Base-by-base conservation (phyloP, 2,888 invertebrate genomes). In the Chloromyia formosa region DNA sequence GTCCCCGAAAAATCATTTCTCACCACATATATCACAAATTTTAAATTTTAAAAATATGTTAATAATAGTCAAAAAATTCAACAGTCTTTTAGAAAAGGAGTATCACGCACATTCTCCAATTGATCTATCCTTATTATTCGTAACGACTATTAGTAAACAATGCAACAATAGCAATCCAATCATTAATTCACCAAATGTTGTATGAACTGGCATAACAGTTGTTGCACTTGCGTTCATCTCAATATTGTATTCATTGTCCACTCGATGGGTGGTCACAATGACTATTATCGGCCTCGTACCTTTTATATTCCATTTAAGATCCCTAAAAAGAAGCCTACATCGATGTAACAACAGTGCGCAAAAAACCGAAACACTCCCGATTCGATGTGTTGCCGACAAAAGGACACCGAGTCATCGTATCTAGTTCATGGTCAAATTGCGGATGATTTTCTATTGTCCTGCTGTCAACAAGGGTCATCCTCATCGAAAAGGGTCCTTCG, bases 401-500 rank as follows among this genome's bases (percentile, higher is more conserved):
- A 49, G 53, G 73, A 73, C 69, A 53, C 40, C 14, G 14, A 75
- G 71, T 75, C 75, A 75, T 75, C 62, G 49, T 22, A 53, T 64
- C 16, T 75, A 71, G 71, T 75, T 75, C 71, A 71, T 53, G 62
- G 53, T 71, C 71, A 75, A 75, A 75, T 75, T 75, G 75, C 58
- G 71, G 75, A 69, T 71, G 71, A 71, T 75, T 75, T 62, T 27
- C 71, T 71, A 61, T 75, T 75, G 71, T 75, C 53, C 60, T 53
- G 71, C 75, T 75, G 75, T 75, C 75, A 75, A 75, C 75, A 71
- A 75, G 75, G 61, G 71, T 53, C 45, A 60, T 72, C 72, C 27
- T 72, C 45, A 45, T 40, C 35, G 27, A 12, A 68, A 68, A 45
- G 20, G n/a, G 23, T 23, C 45, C 27, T 35, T 35, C 14, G 23